Evolutionary conservation across 2,888 invertebrate genomes (phyloP), one percentile per base, ranked within the genome.

Genomic region (Chloroclysta siterata): DNA sequence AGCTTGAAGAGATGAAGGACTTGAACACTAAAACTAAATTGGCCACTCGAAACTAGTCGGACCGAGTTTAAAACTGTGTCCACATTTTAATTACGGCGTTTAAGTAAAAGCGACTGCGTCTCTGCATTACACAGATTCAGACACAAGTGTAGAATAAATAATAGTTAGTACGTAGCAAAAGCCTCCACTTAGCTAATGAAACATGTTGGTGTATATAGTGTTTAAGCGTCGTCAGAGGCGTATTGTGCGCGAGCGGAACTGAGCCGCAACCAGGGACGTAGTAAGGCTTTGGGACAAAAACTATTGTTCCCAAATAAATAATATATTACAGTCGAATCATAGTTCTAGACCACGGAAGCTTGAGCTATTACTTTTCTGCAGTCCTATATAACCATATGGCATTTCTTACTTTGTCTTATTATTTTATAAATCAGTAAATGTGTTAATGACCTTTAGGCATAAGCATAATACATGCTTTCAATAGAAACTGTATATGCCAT

Each of bases 111-210:
- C 91, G 89, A 80, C 86, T 84, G 84, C 85, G 85, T 88, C 90
- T 89, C 88, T 90, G 89, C 90, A 90, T 8, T 50, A 91, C 92
- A 89, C 88, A 89, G 90, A 91, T 92, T 89, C 89, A 89, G 88
- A 89, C 84, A 91, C 93, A 44, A n/a, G 41, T n/a, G 6, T 5
- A 15, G 46, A 46, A 46, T 46, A 46, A 46, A 46, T 46, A 46
- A 46, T 46, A 46, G 44, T 44, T 44, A 10, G 17, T 46, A 46
- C 11, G 15, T 46, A 46, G 17, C 93, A 92, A 93, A 93, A 91
- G 93, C 92, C 90, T 89, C 81, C 93, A 93, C 93, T 93, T 93
- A 93, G 93, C 93, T 93, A 93, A 93, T 93, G 93, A 93, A 93
- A 93, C 93, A 93, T 93, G 93, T 89, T 90, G 92, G 86, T 87